A percentile compares a stretch with the other conserved stretches of the same genome.
phyloP scores from a whole-genome alignment of 2,797 vertebrate genomes.

The Odontamblyopus rebecca region DNA sequence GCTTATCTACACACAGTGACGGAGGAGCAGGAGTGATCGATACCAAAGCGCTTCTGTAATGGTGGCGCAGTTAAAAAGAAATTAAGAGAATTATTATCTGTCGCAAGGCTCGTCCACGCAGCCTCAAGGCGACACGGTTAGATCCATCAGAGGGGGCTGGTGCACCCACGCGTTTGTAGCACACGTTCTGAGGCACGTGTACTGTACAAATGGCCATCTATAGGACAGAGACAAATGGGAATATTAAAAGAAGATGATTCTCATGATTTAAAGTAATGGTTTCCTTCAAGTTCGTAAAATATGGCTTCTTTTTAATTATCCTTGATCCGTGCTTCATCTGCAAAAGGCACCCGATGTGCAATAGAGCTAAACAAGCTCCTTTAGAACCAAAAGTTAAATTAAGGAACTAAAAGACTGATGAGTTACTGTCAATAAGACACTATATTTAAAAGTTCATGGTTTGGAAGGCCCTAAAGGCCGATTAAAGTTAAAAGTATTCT shows the following conservation, averaged over 20 bases:
- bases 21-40: constrained; percentile 67
- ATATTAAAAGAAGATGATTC: constrained; percentile 43
- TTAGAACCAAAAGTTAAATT: constrained; percentile 30
- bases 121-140: constrained; percentile 49
- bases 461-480: neutral
- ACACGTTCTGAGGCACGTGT: constrained; percentile 21
- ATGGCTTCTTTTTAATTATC: constrained; percentile 42
- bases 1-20: constrained; percentile 21
- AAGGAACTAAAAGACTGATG: constrained; percentile 7
- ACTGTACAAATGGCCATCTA: constrained; percentile 18
- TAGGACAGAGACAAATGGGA: constrained; percentile 29
- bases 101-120: constrained; percentile 42
- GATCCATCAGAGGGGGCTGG: constrained; percentile 50
- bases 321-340: constrained; percentile 41
- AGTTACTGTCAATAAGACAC: neutral
- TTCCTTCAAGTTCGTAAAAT: constrained; percentile 37
- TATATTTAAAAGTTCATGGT: neutral
- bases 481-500: neutral
- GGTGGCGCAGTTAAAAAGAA: constrained; percentile 78
- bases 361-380: constrained; percentile 43
- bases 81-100: constrained; percentile 79
- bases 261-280: constrained; percentile 29
- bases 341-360: constrained; percentile 16
- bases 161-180: constrained; percentile 6
- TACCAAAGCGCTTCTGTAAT: constrained; percentile 69